A percentile compares a stretch with the other conserved stretches of the same genome.
Conservation (phyloP, 2,888 invertebrate genomes). For the Noctua pronuba region DNA sequence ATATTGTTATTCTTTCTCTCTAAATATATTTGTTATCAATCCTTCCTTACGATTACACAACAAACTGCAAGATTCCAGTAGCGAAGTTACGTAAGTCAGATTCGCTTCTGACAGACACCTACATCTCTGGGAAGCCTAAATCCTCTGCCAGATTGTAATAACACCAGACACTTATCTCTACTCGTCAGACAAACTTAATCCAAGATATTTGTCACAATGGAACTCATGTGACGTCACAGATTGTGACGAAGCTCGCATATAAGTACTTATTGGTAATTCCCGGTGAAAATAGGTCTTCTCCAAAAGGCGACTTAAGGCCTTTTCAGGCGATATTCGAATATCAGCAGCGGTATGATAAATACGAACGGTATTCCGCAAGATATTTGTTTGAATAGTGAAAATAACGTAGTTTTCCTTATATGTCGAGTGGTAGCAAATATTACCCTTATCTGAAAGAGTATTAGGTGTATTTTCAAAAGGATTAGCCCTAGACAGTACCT, state of each 20-base stretch:
- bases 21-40: not conserved
- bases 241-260: not conserved
- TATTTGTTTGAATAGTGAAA: conserved; percentile 28
- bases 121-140: not conserved
- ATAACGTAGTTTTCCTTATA: conserved; percentile 2
- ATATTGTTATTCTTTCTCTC: not conserved
- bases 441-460: not conserved
- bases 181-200: conserved; percentile 15
- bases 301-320: conserved; percentile 39
- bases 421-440: not conserved
- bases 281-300: conserved; percentile 24
- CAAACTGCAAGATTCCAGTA: conserved; percentile 11
- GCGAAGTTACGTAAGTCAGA: not conserved
- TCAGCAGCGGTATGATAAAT: conserved; percentile 23
- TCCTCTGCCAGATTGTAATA: conserved; percentile 39
- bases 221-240: conserved; percentile 10
- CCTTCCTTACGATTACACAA: not conserved
- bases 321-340: conserved; percentile 29
- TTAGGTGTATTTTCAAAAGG: conserved; percentile 5
- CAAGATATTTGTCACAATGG: conserved; percentile 19
- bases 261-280: not conserved
- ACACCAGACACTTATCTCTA: conserved; percentile 18
- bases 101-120: not conserved
- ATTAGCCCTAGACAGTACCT: not conserved
- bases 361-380: not conserved